Percentiles rank a stretch among this genome's conserved stretches.
Conservation (phyloP, 2,888 invertebrate species). For the Fragum fragum region DNA sequence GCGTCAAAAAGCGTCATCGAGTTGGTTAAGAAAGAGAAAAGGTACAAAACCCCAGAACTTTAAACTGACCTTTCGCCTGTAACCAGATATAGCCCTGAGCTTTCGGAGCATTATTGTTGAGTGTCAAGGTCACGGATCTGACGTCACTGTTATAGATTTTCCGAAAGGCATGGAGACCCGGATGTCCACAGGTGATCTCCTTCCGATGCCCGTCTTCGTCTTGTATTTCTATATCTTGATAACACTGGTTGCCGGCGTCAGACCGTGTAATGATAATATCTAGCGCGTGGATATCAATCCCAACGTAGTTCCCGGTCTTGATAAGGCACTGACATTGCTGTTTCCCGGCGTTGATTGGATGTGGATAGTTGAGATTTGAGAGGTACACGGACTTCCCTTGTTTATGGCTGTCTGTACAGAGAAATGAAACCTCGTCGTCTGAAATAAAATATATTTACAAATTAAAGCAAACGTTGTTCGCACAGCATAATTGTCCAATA, state of each 20-base stretch:
- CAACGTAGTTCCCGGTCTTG: slow-evolving; percentile 70
- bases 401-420: slow-evolving; percentile 76
- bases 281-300: slow-evolving; percentile 76
- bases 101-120: slow-evolving; percentile 71
- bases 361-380: slow-evolving; percentile 78
- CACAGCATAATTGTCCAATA: too few species aligned
- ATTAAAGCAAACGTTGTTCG: too few species aligned
- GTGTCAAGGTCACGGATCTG: slow-evolving; percentile 75
- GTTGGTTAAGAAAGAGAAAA: too few species aligned
- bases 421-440: slow-evolving; percentile 76
- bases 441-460: slow-evolving; percentile 58
- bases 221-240: slow-evolving; percentile 71
- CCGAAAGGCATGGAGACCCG: slow-evolving; percentile 78
- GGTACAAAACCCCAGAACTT: too few species aligned
- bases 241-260: slow-evolving; percentile 67
- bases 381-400: slow-evolving; percentile 77
- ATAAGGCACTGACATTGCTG: slow-evolving; percentile 77
- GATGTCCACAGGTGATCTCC: slow-evolving; percentile 76
- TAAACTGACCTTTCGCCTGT: slow-evolving; percentile 75
- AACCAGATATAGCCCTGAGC: slow-evolving; percentile 79
- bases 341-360: slow-evolving; percentile 65
- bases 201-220: slow-evolving; percentile 73
- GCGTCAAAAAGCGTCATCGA: too few species aligned
- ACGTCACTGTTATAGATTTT: slow-evolving; percentile 77
- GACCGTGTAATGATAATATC: slow-evolving; percentile 73